These are phyloP conservation scores for Tychaedon coryphoeus DNA, from an alignment of 2,113 vertebrate genomes.

Conservation along the genomic window DNA sequence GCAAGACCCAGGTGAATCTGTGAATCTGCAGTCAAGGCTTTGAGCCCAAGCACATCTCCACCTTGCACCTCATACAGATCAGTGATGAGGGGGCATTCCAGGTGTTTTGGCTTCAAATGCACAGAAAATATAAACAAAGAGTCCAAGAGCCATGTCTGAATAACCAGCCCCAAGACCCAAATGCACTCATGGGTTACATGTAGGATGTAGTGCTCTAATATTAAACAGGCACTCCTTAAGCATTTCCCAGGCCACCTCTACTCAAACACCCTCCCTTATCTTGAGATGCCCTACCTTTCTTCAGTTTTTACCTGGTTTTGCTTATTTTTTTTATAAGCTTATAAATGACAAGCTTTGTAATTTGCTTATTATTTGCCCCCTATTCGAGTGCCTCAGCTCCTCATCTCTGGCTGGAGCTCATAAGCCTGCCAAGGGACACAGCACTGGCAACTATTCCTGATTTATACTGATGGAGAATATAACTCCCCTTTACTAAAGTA, in stretches of 20 bases:
- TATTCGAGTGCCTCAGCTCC: neutral
- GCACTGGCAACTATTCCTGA: neutral
- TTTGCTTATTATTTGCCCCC: neutral
- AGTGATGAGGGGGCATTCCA: neutral
- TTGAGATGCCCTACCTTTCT: neutral
- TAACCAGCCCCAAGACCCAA: neutral
- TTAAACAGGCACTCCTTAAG: neutral
- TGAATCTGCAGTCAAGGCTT: neutral
- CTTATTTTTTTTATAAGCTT: neutral
- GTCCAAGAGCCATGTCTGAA: neutral
- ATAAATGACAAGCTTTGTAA: neutral
- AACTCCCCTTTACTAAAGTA: constrained; percentile 20
- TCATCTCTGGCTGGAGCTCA: neutral
- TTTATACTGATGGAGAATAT: neutral
- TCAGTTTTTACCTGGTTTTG: neutral
- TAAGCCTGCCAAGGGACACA: neutral
- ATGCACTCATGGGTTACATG: neutral
- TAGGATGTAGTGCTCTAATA: neutral
- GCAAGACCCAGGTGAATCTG: neutral
- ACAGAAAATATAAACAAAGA: neutral
- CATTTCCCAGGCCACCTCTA: neutral
- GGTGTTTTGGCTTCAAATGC: neutral
- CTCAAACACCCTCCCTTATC: neutral
- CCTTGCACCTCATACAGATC: neutral
- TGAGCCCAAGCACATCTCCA: neutral